Percentiles rank a stretch among this genome's conserved stretches.
phyloP scores from a whole-genome alignment of 2,797 vertebrate species.

The Fratercula arctica region DNA sequence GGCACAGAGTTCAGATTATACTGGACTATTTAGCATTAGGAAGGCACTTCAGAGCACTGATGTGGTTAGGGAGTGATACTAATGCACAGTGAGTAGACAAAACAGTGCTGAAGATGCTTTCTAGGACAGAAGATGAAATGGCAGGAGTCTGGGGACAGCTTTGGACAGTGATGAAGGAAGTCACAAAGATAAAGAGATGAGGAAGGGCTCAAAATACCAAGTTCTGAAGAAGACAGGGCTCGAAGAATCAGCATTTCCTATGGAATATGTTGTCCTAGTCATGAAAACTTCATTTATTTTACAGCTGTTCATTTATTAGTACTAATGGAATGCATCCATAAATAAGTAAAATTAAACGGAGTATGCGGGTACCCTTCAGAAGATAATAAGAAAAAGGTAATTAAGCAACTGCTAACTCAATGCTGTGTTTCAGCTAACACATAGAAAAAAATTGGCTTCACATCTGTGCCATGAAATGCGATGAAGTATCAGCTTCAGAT shows the following conservation, averaged over 20 bases:
- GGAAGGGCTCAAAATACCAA: background rate
- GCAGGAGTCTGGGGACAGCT: background rate
- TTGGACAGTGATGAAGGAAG: background rate
- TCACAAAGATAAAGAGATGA: background rate
- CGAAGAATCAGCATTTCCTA: background rate
- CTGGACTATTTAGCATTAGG: background rate
- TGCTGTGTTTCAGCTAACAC: background rate
- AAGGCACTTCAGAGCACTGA: background rate
- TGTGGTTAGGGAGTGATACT: background rate
- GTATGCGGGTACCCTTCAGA: background rate
- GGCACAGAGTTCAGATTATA: background rate
- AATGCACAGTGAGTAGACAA: background rate
- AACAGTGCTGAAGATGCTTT: background rate
- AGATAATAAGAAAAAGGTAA: background rate
- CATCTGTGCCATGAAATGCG: background rate
- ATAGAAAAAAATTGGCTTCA: background rate
- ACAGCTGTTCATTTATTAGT: background rate
- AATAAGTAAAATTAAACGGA: background rate
- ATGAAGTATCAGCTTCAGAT: background rate
- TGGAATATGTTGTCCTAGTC: background rate
- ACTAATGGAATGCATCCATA: background rate
- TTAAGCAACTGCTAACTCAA: background rate
- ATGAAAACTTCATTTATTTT: background rate
- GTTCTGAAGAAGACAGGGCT: background rate
- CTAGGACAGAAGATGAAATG: background rate